Evolutionary conservation across 2,888 invertebrate genomes (phyloP).

Genomic region (Temnothorax unifasciatus): DNA sequence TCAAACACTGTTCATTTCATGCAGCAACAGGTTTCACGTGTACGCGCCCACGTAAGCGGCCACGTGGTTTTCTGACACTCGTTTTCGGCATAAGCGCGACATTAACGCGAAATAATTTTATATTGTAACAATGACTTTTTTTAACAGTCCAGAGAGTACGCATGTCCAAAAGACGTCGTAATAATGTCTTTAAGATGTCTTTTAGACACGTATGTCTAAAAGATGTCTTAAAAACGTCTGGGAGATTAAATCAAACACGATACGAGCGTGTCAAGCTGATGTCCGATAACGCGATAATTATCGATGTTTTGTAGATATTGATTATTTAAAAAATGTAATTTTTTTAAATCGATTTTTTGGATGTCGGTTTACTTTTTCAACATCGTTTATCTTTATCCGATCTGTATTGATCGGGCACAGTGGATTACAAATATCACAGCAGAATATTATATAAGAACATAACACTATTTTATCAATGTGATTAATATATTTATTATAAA

Average conservation of each 20-base stretch:
- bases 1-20: neutral
- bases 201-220: too few species aligned
- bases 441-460: neutral
- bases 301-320: neutral
- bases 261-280: neutral
- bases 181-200: too few species aligned
- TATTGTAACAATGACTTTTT: neutral
- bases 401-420: neutral
- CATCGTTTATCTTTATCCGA: neutral
- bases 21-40: slow-evolving; percentile 74
- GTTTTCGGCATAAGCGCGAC: neutral
- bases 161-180: too few species aligned
- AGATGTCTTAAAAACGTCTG: too few species aligned
- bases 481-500: neutral
- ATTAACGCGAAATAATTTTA: neutral
- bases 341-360: neutral
- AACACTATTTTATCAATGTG: neutral
- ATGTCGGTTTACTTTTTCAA: neutral
- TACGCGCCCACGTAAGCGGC: neutral
- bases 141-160: too few species aligned
- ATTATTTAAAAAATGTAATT: neutral
- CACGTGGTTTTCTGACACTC: slow-evolving; percentile 24
- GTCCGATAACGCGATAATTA: neutral
- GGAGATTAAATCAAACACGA: neutral
- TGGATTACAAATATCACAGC: neutral